Conservation (phyloP, 2,888 invertebrate species). For the Marronus borbonicus region DNA sequence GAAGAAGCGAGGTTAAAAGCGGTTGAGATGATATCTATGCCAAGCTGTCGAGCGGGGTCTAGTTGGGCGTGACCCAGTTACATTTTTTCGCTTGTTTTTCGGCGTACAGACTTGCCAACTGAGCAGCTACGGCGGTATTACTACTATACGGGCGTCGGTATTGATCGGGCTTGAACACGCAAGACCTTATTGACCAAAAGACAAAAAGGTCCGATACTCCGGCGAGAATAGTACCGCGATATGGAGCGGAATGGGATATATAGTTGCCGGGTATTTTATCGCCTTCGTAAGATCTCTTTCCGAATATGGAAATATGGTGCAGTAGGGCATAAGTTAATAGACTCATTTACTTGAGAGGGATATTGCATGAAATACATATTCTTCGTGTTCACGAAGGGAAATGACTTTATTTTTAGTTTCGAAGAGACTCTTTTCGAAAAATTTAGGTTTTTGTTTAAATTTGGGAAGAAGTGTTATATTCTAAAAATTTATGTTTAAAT, state of each 20-base stretch:
- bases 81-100: slow-evolving; percentile 53
- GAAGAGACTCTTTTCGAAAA: too few relatives aligned
- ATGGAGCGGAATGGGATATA: neutral
- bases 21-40: slow-evolving; percentile 53
- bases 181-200: slow-evolving; percentile 57
- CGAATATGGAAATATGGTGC: too few relatives aligned
- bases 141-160: slow-evolving; percentile 61
- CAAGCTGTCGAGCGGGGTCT: slow-evolving; percentile 59
- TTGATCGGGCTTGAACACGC: slow-evolving; percentile 65
- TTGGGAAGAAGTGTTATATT: too few relatives aligned
- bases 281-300: neutral
- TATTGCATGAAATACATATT: too few relatives aligned
- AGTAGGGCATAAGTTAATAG: too few relatives aligned
- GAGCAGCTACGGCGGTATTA: slow-evolving; percentile 9
- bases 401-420: too few relatives aligned
- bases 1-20: slow-evolving; percentile 38
- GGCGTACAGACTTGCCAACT: slow-evolving; percentile 15
- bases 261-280: neutral
- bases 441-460: too few relatives aligned
- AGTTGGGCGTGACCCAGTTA: slow-evolving; percentile 65
- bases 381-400: too few relatives aligned
- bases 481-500: too few relatives aligned
- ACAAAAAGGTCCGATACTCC: slow-evolving; percentile 10
- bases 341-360: too few relatives aligned
- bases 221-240: neutral